phyloP scores from a whole-genome alignment of 2,113 vertebrate species.

The Stomatorhinus ivindoensis region DNA sequence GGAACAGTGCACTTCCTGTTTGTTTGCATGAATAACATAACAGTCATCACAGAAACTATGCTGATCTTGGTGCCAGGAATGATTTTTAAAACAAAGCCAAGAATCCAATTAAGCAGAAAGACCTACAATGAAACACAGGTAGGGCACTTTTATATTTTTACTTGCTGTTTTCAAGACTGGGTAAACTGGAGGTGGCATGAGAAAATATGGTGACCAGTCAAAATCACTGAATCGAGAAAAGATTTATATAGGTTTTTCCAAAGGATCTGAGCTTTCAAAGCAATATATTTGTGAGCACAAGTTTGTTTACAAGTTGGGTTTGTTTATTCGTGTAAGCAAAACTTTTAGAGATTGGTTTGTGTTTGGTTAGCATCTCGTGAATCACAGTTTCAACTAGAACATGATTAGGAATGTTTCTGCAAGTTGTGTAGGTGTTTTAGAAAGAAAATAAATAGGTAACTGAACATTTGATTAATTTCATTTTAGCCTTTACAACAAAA shows the following conservation, averaged over 20 bases:
- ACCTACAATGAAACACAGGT: too few relatives aligned
- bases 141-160: too few relatives aligned
- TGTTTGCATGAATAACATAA: too few relatives aligned
- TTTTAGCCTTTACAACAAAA: background rate
- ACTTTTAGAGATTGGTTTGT: background rate
- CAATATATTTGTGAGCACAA: background rate
- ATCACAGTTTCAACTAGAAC: background rate
- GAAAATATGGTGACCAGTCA: too few relatives aligned
- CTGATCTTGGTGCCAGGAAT: too few relatives aligned
- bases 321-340: background rate
- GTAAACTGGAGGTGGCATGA: too few relatives aligned
- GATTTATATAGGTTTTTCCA: background rate
- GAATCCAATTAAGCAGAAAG: too few relatives aligned
- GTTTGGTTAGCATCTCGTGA: background rate
- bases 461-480: background rate
- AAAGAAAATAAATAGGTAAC: background rate
- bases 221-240: background rate
- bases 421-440: background rate
- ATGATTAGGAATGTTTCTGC: background rate
- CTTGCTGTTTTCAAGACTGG: too few relatives aligned
- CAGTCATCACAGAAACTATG: too few relatives aligned
- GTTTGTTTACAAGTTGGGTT: background rate
- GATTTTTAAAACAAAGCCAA: too few relatives aligned
- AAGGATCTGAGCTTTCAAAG: too few relatives aligned
- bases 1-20: too few relatives aligned